Evolutionary conservation across 2,888 invertebrate species (phyloP), one percentile per base, ranked within the genome.

Genomic region (Xestia xanthographa): DNA sequence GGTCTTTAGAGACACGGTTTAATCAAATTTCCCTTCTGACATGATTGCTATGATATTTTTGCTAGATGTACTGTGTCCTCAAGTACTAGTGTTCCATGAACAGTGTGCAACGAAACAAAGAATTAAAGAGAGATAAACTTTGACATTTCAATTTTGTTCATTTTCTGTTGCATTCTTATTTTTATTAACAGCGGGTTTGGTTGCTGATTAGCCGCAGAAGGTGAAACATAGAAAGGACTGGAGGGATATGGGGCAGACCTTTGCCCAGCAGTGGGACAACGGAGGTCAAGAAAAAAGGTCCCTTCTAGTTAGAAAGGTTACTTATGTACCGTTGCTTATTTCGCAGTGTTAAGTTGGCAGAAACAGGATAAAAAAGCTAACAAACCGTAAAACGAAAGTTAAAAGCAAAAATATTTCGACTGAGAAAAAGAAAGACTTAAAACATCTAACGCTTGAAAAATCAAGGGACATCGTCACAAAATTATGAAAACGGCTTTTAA

Each of bases 21-120:
- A 83, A 88, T 86, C 77, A 83, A 86, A 86, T 86, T 77, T 79
- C 45, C 26, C 66, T 70, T 72, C 60, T 76, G 63, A 80, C 78
- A 66, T 74, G 84, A 88, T 86, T 79, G 66, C 75, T 80, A 17
- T 72, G 65, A 75, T 60, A 48, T 80, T 80, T 77, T 75, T 53
- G 26, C 22, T 63, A 29, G 34, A 71, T 22, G n/a, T 60, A n/a
- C 26, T 41, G 41, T 41, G 17, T 14, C 4, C n/a, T n/a, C 14
- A n/a, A 41, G 63, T 41, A 17, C 8, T 17, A 17, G 17, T 58
- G 20, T 20, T 20, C 29, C 4, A 26, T 58, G 56, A 26, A 26
- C 14, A 56, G 26, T n/a, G 26, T n/a, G 53, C 2, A 22, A 50
- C 0, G n/a, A 53, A 53, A 50, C 11, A n/a, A 26, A 12, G 3